Base-by-base conservation (phyloP, 2,888 invertebrate species). In the Sphaerolaimus hirsutus region DNA sequence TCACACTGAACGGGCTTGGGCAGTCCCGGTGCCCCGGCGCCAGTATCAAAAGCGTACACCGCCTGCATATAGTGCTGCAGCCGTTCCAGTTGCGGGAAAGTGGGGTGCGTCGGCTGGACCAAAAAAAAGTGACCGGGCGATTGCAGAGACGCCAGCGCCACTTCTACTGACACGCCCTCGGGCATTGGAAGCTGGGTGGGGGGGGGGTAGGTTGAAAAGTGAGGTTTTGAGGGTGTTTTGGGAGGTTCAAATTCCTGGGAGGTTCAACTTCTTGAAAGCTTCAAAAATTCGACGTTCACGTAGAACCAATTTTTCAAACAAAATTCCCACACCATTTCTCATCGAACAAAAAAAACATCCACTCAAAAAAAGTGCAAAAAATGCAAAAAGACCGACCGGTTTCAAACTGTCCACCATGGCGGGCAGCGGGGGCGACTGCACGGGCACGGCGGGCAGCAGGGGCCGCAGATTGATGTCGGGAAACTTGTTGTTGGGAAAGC, bases 81-180 rank as follows among this genome's bases (percentile, higher is more conserved):
- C 17, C 77, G 71, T 58, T 78, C 75, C 55, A 91, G 72, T 48
- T 78, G 76, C 21, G 80, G 79, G 71, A 79, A 86, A 41, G 86
- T 78, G 5, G 91, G 89, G 70, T 93, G 91, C 49, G 83, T 77
- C 2, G 86, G 87, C 66, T 87, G 81, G 66, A 91, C 91, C 49
- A 97, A 73, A 70, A 91, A 93, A 62, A 93, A 72, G 65, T 86
- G 84, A 40, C 79, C 78, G 45, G 84, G 80, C 52, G 77, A 75
- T 52, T 83, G 76, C 60, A 87, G 74, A 57, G 80, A 78, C 61
- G 81, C 82, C 57, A 93, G 74, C 51, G 79, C 76, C 25, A 87
- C 81, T 68, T 93, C 91, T 21, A 5, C 17, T 61, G 86, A 83
- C 64, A 81, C 81, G 43, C 81, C 81, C 66, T 83, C 83, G 58